Percentiles rank a stretch among this genome's conserved stretches.
Evolutionary conservation across 2,888 invertebrate genomes (phyloP).

Genomic region (Rhagonycha lutea): DNA sequence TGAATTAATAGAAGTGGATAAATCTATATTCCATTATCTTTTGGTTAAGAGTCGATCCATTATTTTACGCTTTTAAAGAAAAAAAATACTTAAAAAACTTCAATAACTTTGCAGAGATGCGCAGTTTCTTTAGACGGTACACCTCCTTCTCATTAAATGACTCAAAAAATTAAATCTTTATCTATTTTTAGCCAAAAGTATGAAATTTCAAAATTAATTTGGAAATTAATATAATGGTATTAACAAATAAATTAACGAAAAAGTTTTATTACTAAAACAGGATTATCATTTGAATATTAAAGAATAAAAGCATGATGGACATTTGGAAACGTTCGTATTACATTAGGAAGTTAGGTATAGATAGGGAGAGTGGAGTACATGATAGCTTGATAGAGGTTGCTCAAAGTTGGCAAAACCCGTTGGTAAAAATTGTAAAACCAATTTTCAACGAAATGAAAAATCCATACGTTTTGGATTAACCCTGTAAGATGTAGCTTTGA

Average conservation of each 20-base stretch:
- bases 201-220: neutral
- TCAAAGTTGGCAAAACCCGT: too few relatives aligned
- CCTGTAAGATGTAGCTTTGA: too few relatives aligned
- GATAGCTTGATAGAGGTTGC: too few relatives aligned
- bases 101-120: conserved; percentile 13
- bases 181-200: neutral
- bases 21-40: conserved; percentile 27
- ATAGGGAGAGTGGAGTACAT: too few relatives aligned
- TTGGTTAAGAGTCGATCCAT: conserved; percentile 17
- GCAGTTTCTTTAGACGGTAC: conserved; percentile 6
- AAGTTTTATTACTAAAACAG: neutral
- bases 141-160: neutral
- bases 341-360: too few relatives aligned
- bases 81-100: conserved; percentile 19
- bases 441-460: too few relatives aligned
- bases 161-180: neutral
- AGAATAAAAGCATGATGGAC: too few relatives aligned
- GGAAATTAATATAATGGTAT: neutral
- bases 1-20: conserved; percentile 25
- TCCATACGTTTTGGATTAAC: too few relatives aligned
- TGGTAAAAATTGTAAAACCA: too few relatives aligned
- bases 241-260: neutral
- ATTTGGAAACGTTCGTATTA: too few relatives aligned
- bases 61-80: conserved; percentile 12
- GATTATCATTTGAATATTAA: neutral